Evolutionary conservation across 2,797 vertebrate genomes (phyloP).

Genomic region (Notolepis coatsorum): DNA sequence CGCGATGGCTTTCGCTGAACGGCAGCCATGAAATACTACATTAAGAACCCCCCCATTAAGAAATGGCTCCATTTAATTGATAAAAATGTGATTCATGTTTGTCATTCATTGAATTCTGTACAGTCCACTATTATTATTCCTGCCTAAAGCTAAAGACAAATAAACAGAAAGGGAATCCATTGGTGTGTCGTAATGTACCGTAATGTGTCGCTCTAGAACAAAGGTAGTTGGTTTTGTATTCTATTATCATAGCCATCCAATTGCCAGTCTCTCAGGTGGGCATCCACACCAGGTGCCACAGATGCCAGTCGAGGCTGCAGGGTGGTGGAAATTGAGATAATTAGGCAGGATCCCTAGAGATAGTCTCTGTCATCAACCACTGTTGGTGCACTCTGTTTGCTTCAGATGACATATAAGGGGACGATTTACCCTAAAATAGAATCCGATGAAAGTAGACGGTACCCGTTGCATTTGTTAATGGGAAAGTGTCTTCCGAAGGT

Average conservation of each 20-base stretch:
- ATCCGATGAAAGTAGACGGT: too few relatives aligned
- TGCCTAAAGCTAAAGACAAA: too few relatives aligned
- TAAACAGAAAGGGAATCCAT: too few relatives aligned
- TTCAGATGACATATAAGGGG: conserved; percentile 37
- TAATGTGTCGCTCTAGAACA: background rate
- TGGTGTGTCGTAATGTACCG: too few relatives aligned
- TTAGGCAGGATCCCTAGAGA: conserved; percentile 57
- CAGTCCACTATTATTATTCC: too few relatives aligned
- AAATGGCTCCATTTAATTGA: too few relatives aligned
- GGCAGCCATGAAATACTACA: too few relatives aligned
- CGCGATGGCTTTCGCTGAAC: too few relatives aligned
- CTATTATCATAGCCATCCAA: conserved; percentile 8
- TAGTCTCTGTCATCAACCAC: conserved; percentile 45
- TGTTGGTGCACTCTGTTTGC: conserved; percentile 33
- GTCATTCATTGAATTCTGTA: too few relatives aligned
- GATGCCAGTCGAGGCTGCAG: conserved; percentile 48
- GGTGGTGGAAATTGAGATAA: conserved; percentile 61
- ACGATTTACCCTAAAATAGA: background rate
- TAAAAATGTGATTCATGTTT: too few relatives aligned
- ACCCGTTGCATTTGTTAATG: too few relatives aligned
- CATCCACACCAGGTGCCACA: conserved; percentile 44
- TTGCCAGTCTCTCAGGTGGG: conserved; percentile 46
- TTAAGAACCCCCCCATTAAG: too few relatives aligned
- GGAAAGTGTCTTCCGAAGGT: background rate
- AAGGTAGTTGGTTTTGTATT: conserved; percentile 13